Evolutionary conservation across 2,113 vertebrate genomes (phyloP), one percentile per base, ranked within the genome.

Genomic region (Jacana jacana): DNA sequence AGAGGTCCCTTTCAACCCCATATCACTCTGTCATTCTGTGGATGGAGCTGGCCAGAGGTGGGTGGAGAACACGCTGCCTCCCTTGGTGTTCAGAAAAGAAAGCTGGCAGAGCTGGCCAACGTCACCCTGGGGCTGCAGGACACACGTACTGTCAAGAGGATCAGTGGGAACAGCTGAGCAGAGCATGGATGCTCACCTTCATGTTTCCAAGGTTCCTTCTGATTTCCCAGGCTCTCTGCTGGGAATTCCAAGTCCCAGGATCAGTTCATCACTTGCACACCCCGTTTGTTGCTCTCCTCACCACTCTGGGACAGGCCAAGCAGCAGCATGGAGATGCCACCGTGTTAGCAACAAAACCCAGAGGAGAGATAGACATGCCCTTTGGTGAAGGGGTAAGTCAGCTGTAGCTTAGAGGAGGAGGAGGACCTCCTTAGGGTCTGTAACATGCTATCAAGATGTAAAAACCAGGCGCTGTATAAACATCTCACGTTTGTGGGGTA

Each of bases 131-230:
- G 31, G 46, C 73, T 64, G 10, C 27, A 35, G 11, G 39, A 65
- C 8, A 18, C 22, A 13, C 8, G 1, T 0, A 23, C 49, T 22
- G 17, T 70, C 73, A 37, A 58, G 60, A 44, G 23, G 54, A 9
- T 33, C 54, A 7, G 33, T 0, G 2, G 66, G 27, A 52, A 33
- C 0, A 5, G n/a, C 35, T 49, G 44, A 22, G 24, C 4, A 1
- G 3, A 46, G 42, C 11, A 2, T 28, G 33, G 52, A 68, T 19
- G 20, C 22, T 71, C 71, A 76, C 52, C n/a, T 46, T 58, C 5
- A 1, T 24, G 18, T 20, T 70, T 37, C 54, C 49, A 57, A 23
- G 33, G 31, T 22, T 31, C 19, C 33, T 68, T 49, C 55, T 37
- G 37, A 52, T 35, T 70, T 44, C 37, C 19, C 2, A 1, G 28